These are phyloP conservation scores for Dipus sagitta DNA, from an alignment of 2,797 vertebrate genomes.

Conservation along the genomic window DNA sequence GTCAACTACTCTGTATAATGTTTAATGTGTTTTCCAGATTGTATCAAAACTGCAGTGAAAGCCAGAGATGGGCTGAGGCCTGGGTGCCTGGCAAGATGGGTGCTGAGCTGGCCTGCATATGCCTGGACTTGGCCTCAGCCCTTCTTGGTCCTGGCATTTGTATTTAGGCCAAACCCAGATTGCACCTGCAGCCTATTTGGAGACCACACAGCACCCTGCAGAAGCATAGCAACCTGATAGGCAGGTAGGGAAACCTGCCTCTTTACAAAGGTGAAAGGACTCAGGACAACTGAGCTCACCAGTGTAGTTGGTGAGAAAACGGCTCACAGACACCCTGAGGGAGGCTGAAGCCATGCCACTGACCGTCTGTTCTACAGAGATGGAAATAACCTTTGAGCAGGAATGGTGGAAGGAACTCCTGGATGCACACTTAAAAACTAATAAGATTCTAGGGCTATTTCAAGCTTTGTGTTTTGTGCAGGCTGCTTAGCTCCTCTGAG, in stretches of 20 bases:
- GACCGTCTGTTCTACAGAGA: slow-evolving; percentile 21
- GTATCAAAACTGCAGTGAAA: slow-evolving; percentile 66
- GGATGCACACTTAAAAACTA: background rate
- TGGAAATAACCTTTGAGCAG: background rate
- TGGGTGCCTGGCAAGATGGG: slow-evolving; percentile 19
- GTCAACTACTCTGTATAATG: slow-evolving; percentile 81
- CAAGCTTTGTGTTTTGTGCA: background rate
- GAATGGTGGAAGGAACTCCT: background rate
- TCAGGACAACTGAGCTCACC: background rate
- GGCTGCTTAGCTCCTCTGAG: background rate
- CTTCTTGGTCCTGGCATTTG: background rate
- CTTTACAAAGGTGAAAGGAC: slow-evolving; percentile 38
- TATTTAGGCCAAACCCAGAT: background rate
- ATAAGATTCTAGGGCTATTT: background rate
- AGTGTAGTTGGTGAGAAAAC: background rate
- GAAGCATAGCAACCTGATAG: background rate
- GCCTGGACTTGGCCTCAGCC: background rate
- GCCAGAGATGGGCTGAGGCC: slow-evolving; percentile 16
- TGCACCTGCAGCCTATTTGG: background rate
- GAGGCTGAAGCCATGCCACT: background rate
- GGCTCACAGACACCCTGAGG: background rate
- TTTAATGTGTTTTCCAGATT: slow-evolving; percentile 84
- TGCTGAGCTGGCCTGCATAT: background rate
- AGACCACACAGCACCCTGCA: background rate
- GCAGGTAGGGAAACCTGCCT: background rate